A percentile compares a stretch with the other conserved stretches of the same genome.
Evolutionary conservation across 37 sponge, comb jelly and placozoan genomes (phyloP).

Genomic region (Corticium candelabrum): DNA sequence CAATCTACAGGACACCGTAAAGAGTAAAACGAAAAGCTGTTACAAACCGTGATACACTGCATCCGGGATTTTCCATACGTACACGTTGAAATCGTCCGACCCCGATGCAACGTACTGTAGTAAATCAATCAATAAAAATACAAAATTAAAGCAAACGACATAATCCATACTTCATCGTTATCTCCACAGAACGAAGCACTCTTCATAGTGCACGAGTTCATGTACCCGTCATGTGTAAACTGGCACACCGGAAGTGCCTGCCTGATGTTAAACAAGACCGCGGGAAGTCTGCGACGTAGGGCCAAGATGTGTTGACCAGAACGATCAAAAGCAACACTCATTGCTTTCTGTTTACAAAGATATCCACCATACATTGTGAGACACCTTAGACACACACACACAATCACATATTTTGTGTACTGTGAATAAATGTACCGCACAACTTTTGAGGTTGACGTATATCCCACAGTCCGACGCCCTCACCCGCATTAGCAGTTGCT

Average conservation of each 20-base stretch:
- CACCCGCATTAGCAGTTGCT: conserved; percentile 21
- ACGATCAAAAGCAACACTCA: neutral
- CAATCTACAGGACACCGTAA: no score
- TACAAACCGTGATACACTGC: neutral
- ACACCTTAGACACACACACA: neutral
- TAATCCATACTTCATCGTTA: conserved; percentile 38
- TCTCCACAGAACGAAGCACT: conserved; percentile 61
- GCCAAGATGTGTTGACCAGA: conserved; percentile 10
- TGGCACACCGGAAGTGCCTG: conserved; percentile 6
- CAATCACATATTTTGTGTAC: no score
- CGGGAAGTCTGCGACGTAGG: conserved; percentile 8
- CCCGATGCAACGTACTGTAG: conserved; percentile 58
- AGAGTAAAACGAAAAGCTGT: neutral
- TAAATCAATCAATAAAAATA: neutral
- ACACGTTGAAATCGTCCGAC: conserved; percentile 65
- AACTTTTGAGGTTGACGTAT: conserved; percentile 27
- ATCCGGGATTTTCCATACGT: conserved; percentile 53
- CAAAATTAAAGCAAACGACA: neutral
- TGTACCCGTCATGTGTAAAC: conserved; percentile 20
- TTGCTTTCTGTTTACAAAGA: conserved; percentile 13
- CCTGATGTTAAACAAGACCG: neutral
- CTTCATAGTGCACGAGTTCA: conserved; percentile 52
- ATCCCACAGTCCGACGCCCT: conserved; percentile 45
- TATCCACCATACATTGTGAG: neutral
- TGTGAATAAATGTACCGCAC: no score